Evolutionary conservation across 2,888 invertebrate species (phyloP).

Genomic region (Lasioglossum pauxillum): DNA sequence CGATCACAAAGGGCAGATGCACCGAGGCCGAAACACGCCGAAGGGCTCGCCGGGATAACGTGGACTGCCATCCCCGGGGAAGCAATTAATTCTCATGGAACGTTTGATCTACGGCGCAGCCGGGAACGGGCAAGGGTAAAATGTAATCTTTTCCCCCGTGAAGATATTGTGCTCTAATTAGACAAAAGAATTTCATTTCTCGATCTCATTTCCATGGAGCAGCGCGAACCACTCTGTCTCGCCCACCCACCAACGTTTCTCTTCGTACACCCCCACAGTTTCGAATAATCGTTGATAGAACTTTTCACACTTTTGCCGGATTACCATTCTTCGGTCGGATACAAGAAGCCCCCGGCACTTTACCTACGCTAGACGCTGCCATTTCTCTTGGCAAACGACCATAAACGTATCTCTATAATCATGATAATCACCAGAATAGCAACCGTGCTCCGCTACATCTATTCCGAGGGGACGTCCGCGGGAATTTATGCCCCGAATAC

Average conservation of each 20-base stretch:
- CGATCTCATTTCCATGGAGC: constrained; percentile 65
- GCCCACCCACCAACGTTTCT: not conserved
- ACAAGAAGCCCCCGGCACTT: constrained; percentile 40
- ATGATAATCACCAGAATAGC: constrained; percentile 63
- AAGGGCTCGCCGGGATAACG: constrained; percentile 46
- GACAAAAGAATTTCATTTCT: constrained; percentile 67
- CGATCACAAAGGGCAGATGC: constrained; percentile 19
- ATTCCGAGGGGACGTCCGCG: not conserved
- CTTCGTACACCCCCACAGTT: not conserved
- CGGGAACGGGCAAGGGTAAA: constrained; percentile 29
- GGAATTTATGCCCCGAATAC: constrained; percentile 24
- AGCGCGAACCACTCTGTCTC: constrained; percentile 37
- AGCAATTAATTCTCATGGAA: constrained; percentile 64
- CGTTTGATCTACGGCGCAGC: constrained; percentile 58
- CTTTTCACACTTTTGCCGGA: constrained; percentile 69
- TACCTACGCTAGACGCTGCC: constrained; percentile 44
- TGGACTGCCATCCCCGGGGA: constrained; percentile 42
- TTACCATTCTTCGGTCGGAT: constrained; percentile 64
- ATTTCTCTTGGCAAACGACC: constrained; percentile 66
- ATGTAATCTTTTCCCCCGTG: constrained; percentile 36
- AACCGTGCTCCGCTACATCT: constrained; percentile 29
- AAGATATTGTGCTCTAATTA: constrained; percentile 68
- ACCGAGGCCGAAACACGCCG: constrained; percentile 18
- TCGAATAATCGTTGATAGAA: constrained; percentile 71
- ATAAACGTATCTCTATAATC: constrained; percentile 68